phyloP scores from a whole-genome alignment of 2,888 invertebrate genomes.

The Acanthacorydalis orientalis region DNA sequence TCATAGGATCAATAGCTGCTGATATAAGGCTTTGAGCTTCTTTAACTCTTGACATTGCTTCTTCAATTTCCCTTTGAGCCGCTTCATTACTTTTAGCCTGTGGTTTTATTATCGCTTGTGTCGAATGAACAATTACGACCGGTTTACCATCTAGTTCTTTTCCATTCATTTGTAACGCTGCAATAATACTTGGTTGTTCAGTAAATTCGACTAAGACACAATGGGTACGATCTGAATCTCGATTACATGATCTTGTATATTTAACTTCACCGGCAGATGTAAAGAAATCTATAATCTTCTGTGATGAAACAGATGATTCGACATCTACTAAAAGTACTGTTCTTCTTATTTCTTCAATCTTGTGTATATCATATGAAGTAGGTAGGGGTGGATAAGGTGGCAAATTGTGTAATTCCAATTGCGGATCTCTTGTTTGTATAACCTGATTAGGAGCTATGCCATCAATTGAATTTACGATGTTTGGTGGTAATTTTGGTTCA shows the following conservation, averaged over 20 bases:
- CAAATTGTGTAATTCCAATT: conserved; percentile 60
- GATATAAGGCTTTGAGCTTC: conserved; percentile 91
- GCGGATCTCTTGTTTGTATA: conserved; percentile 83
- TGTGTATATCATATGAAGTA: conserved; percentile 69
- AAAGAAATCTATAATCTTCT: conserved; percentile 82
- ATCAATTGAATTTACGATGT: conserved; percentile 75
- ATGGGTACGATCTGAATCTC: conserved; percentile 55
- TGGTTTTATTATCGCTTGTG: conserved; percentile 79
- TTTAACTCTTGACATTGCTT: conserved; percentile 91
- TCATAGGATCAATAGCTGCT: conserved; percentile 83
- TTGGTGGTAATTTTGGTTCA: conserved; percentile 76
- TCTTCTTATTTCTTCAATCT: conserved; percentile 90
- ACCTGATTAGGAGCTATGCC: conserved; percentile 61
- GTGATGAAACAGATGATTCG: conserved; percentile 44
- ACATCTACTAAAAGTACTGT: conserved; percentile 79
- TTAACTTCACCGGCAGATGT: conserved; percentile 83
- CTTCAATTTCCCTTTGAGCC: conserved; percentile 88
- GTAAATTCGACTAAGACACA: conserved; percentile 87
- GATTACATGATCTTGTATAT: conserved; percentile 80
- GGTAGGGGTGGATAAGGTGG: conserved; percentile 86
- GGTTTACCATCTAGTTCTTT: conserved; percentile 52
- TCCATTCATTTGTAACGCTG: conserved; percentile 75
- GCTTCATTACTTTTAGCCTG: conserved; percentile 92
- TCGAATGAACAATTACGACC: conserved; percentile 70
- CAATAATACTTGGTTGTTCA: conserved; percentile 75